Base-by-base conservation (phyloP, 2,797 vertebrate genomes). In the Crossoptilon crossoptilon region DNA sequence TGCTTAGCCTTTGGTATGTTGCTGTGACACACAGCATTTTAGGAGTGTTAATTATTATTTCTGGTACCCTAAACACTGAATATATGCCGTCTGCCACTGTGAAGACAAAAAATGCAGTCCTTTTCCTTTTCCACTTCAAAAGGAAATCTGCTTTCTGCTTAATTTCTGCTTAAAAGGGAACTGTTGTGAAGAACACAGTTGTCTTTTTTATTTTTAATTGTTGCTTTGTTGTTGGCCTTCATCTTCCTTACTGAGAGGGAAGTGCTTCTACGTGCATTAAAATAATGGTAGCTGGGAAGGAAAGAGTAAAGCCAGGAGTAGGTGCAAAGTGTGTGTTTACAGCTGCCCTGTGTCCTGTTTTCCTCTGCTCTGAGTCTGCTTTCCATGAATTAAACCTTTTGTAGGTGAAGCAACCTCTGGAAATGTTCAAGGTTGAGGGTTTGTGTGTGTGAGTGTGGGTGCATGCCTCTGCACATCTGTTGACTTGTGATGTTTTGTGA, bases 41-140 rank as follows among this genome's bases (percentile, higher is more conserved):
- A 63, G 63, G 43, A 69, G 72, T 53, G 69, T 71, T 95, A 67
- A 59, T 75, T 43, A 70, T 83, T 88, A 55, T 89, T 94, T 90
- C 43, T 77, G 70, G 44, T 91, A 75, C 55, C 51, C 35, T 69
- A 56, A 83, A 68, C 59, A 58, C 72, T 44, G 81, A 80, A 33
- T 31, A 56, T 59, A 70, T 91, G 46, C 48, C 56, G 48, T 85
- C 41, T 49, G 31, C 73, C 85, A 27, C 60, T 93, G 91, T 39
- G 46, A 76, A 85, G 90, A 69, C 75, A 83, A 73, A 33, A n/a
- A 74, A 79, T 44, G 49, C 7, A 44, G 33, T 39, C 16, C 13
- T 77, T 95, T 72, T 44, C 29, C 35, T 71, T 33, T 33, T 33
- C 17, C 29, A 33, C 8, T 1, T 5, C 37, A 69, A 73, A 91